Evolutionary conservation across 2,797 vertebrate genomes (phyloP), one percentile per base, ranked within the genome.

Genomic region (Aphelocoma californica): DNA sequence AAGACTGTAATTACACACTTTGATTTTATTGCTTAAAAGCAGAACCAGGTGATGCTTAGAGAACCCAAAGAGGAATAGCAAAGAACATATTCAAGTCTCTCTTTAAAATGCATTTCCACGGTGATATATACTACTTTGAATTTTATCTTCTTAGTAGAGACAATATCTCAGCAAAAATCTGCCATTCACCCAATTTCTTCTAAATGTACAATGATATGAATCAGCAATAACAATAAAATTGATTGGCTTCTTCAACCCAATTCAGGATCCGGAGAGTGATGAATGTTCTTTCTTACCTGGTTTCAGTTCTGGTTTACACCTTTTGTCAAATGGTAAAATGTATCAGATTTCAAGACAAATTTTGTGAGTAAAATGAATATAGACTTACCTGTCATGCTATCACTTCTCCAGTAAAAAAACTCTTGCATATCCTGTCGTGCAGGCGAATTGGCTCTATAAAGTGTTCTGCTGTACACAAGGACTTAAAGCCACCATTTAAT

Each of bases 181-280:
- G 7, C 32, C 17, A 57, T 88, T 95, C 40, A 23, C 6, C 5
- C 34, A 6, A 75, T 92, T 88, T 86, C n/a, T 64, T 91, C 81
- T 78, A 64, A 60, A 62, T 18, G 29, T 26, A 70, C 20, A 91
- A 64, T 58, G n/a, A 77, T 56, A 25, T 14, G 19, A 36, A 81
- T 83, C 57, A 86, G 44, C 20, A 51, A 51, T 60, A 88, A 95
- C 44, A 90, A 82, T 90, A 90, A 91, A 48, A 48, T 73, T 93
- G 79, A 91, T 86, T 90, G 67, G 36, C 73, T 91, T 67, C 18
- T 88, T 95, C 66, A 77, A 23, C 8, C 24, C 73, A 67, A 62
- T 70, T 73, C 86, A 83, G 32, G 32, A 71, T 12, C 18, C 0
- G 2, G 70, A 61, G 45, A 64, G 8, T 57, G 64, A 80, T 50